Conservation (phyloP, 1,140 invertebrate species). For the Drosophila hydei region DNA sequence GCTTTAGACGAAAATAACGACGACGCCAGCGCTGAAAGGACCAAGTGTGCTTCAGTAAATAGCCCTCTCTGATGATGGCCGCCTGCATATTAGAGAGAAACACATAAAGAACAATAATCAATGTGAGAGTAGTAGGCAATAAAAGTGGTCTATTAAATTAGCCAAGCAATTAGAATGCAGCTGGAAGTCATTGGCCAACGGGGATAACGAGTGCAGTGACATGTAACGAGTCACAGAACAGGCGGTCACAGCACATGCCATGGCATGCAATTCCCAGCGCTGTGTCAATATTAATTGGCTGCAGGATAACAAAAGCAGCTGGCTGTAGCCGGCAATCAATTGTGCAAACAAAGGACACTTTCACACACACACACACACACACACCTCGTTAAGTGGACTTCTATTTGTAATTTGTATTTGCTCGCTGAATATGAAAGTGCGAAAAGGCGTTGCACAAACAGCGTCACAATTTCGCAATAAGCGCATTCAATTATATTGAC, state of each 20-base stretch:
- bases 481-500: constrained; percentile 56
- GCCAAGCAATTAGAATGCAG: constrained; percentile 37
- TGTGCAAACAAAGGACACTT: constrained; percentile 63
- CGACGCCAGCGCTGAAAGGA: constrained; percentile 93
- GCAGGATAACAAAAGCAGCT: constrained; percentile 58
- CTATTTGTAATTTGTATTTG: constrained; percentile 50
- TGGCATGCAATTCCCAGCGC: constrained; percentile 55
- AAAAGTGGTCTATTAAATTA: constrained; percentile 28
- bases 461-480: constrained; percentile 45
- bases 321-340: constrained; percentile 62
- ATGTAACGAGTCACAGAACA: constrained; percentile 26
- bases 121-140: constrained; percentile 20
- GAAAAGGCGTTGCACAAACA: constrained; percentile 48
- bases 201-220: constrained; percentile 26
- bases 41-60: constrained; percentile 93
- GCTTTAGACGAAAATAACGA: constrained; percentile 92
- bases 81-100: constrained; percentile 28
- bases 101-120: constrained; percentile 21
- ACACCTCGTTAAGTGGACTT: constrained; percentile 30
- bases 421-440: constrained; percentile 49
- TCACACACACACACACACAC: constrained; percentile 7
- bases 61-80: constrained; percentile 92
- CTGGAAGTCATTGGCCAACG: constrained; percentile 26
- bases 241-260: constrained; percentile 25
- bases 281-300: constrained; percentile 72